Evolutionary conservation across 2,888 invertebrate genomes (phyloP).

Genomic region (Oligia strigilis): DNA sequence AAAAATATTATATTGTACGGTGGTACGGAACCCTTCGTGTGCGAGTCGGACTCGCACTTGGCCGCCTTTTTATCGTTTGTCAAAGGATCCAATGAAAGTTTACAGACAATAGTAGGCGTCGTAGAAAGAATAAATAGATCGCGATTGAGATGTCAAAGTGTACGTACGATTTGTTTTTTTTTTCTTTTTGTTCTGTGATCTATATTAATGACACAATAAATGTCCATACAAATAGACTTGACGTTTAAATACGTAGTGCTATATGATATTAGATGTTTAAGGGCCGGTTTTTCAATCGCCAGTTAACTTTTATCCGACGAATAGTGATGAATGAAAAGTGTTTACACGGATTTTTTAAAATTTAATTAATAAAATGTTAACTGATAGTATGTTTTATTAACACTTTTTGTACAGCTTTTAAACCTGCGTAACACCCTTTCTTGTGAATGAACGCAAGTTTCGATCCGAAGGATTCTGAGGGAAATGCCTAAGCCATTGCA

Average conservation of each 20-base stretch:
- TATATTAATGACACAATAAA: too few species aligned
- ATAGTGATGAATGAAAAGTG: too few species aligned
- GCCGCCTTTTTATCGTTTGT: constrained; percentile 21
- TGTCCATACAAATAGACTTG: too few species aligned
- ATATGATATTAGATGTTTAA: too few species aligned
- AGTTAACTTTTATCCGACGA: too few species aligned
- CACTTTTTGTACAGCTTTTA: background rate
- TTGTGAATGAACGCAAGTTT: background rate
- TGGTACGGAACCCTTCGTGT: background rate
- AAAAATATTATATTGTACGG: background rate
- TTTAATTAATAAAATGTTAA: background rate
- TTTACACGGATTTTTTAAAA: background rate
- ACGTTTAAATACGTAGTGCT: too few species aligned
- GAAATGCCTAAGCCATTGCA: background rate
- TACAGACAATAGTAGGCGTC: background rate
- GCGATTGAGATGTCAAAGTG: background rate
- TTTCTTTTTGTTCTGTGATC: background rate
- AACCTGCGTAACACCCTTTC: background rate
- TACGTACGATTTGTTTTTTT: background rate
- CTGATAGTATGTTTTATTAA: background rate
- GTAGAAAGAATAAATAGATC: background rate
- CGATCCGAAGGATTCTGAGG: background rate
- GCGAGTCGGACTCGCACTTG: background rate
- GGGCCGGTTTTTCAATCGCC: too few species aligned
- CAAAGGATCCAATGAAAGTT: constrained; percentile 26